A percentile compares a stretch with the other conserved stretches of the same genome.
phyloP scores from a whole-genome alignment of 2,797 vertebrate species.

The Nyctalus aviator region DNA sequence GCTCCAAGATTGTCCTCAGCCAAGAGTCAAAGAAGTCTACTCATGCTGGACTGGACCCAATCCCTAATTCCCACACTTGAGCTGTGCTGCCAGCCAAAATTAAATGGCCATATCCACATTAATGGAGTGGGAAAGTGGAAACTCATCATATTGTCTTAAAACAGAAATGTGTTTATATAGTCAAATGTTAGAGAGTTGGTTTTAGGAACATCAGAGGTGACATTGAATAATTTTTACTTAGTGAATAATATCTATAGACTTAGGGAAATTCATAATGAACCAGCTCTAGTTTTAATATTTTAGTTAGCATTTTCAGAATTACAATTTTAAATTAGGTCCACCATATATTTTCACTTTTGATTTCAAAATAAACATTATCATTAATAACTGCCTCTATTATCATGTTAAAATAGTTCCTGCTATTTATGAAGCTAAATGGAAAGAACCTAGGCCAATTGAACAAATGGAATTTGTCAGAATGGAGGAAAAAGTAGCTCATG shows the following conservation, averaged over 20 bases:
- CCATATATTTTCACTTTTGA: constrained; percentile 58
- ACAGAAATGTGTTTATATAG: constrained; percentile 65
- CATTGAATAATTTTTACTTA: not conserved
- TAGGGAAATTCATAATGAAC: constrained; percentile 14
- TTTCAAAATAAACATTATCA: constrained; percentile 60
- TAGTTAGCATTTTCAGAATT: constrained; percentile 44
- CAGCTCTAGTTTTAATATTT: not conserved
- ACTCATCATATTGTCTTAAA: constrained; percentile 71
- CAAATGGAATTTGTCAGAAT: constrained; percentile 14
- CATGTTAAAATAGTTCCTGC: not conserved
- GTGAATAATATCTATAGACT: not conserved
- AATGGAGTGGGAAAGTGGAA: constrained; percentile 69
- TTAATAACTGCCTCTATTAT: constrained; percentile 31
- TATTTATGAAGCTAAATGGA: constrained; percentile 50
- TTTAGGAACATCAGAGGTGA: constrained; percentile 19
- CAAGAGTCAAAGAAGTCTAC: constrained; percentile 54
- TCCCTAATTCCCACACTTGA: constrained; percentile 49
- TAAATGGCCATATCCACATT: constrained; percentile 74
- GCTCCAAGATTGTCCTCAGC: constrained; percentile 43
- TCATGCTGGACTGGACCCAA: constrained; percentile 70
- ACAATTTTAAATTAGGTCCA: not conserved
- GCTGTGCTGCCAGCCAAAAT: constrained; percentile 74
- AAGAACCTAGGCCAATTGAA: constrained; percentile 24
- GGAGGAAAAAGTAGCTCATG: not conserved
- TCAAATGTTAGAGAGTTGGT: constrained; percentile 32